These are phyloP conservation scores for Abramis brama DNA, from an alignment of 2,113 vertebrate species.

Conservation along the genomic window DNA sequence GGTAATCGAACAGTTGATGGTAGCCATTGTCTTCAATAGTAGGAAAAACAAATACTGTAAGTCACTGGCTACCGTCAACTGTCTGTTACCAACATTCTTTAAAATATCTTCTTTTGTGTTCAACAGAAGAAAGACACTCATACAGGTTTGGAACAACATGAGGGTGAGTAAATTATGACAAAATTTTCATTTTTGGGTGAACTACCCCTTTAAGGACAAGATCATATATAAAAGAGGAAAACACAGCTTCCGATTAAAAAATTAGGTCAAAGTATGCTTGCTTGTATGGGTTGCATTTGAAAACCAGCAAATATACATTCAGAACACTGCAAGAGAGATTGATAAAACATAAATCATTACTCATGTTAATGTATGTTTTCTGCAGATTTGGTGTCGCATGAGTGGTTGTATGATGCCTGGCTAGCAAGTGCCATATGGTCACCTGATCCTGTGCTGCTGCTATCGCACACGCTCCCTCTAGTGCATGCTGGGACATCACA, in stretches of 20 bases:
- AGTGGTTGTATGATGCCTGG: constrained; percentile 1
- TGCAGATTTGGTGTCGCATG: background rate
- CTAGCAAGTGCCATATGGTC: background rate
- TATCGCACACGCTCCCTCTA: background rate
- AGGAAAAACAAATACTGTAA: too few relatives aligned
- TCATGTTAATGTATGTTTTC: background rate
- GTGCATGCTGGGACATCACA: constrained; percentile 10
- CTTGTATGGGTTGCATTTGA: background rate
- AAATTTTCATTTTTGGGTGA: too few relatives aligned
- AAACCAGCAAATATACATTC: background rate
- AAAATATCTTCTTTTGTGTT: too few relatives aligned
- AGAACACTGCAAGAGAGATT: background rate
- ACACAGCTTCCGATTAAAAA: constrained; percentile 16
- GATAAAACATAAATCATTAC: background rate
- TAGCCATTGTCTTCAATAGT: too few relatives aligned
- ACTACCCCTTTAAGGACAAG: background rate
- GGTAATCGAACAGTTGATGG: too few relatives aligned
- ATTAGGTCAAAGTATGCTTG: constrained; percentile 1
- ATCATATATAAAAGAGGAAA: constrained; percentile 41
- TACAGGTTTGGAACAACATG: too few relatives aligned
- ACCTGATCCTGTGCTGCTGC: constrained; percentile 12
- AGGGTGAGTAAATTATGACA: too few relatives aligned
- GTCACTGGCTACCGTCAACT: too few relatives aligned
- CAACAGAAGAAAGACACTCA: too few relatives aligned
- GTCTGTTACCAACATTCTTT: too few relatives aligned